Base-by-base conservation (phyloP, 2,888 invertebrate species). In the Cyaniris semiargus region DNA sequence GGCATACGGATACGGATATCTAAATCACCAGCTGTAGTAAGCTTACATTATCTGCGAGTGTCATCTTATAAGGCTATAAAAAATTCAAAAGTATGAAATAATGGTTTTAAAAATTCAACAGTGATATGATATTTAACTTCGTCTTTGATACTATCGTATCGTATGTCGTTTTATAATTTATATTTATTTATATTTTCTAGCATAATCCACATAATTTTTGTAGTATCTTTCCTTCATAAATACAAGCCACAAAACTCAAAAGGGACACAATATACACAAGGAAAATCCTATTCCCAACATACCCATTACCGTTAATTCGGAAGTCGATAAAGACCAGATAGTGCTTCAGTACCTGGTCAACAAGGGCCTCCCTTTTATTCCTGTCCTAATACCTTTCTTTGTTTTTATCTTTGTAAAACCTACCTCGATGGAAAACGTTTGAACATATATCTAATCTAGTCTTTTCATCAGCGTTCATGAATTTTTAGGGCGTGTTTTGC, bases 391-490 rank as follows among this genome's bases (percentile, higher is more conserved):
- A 34, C 27, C 15, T n/a, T 71, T 71, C 71, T 71, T 71, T 71
- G 71, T 71, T 71, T 66, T 66, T 66, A 66, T 66, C 66, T 66
- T 66, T 66, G 27, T 15, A 15, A 27, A 27, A 66, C 66, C 66
- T 66, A 27, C n/a, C 23, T 60, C 60, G 60, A 27, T 15, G 27
- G 27, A 27, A 27, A 66, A 66, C 66, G 66, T 6, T 66, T 66
- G 66, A 66, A 66, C 66, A n/a, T n/a, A n/a, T n/a, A n/a, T n/a
- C n/a, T n/a, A n/a, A 66, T 66, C 27, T 66, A 66, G 27, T 66
- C 66, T 66, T 66, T 27, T 66, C 23, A 66, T 66, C 66, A 66
- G 27, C 27, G 27, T 66, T 66, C 15, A 6, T 27, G 66, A 66
- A 27, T 27, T 27, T 66, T 15, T 66, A 3, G 13, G 8, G 10